Base-by-base conservation (phyloP, 2,888 invertebrate species). In the Catonia carolina region DNA sequence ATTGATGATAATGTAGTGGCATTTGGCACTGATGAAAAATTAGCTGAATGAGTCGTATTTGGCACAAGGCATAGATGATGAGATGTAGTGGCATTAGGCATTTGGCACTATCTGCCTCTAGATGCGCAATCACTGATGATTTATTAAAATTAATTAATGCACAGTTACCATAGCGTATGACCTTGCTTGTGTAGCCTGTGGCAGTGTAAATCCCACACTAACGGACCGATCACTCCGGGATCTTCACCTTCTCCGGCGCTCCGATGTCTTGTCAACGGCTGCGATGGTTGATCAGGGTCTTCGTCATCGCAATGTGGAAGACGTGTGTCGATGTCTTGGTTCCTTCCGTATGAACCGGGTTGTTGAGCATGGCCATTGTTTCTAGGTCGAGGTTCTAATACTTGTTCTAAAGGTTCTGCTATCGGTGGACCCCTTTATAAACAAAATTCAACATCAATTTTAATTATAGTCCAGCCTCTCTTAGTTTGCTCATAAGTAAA, bases 121-220 rank as follows among this genome's bases (percentile, higher is more conserved):
- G n/a, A n/a, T n/a, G n/a, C n/a, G n/a, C n/a, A n/a, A n/a, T n/a
- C n/a, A n/a, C n/a, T n/a, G n/a, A n/a, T n/a, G n/a, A 27, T 27
- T 27, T 8, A 27, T 27, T 27, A 27, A 27, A 27, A 27, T 27
- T 47, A 20, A 8, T 8, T 47, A 20, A 8, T 8, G 20, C 3
- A 17, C 47, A 14, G 23, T n/a, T 17, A 47, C 20, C n/a, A 20
- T 49, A n/a, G 35, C 6, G 27, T 22, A 27, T 14, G 51, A 64
- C 63, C 64, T 62, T 62, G 64, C 53, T 66, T 64, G 33, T 61
- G 53, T 17, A 66, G 52, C 23, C 64, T 55, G 69, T 85, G 85
- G 67, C 84, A 83, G 67, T 87, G 86, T 57, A 86, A 75, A 69
- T 86, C 86, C 89, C 89, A 90, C 5, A 89, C 89, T 52, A 89